Evolutionary conservation across 2,888 invertebrate genomes (phyloP).

Genomic region (Temnothorax ravouxi): DNA sequence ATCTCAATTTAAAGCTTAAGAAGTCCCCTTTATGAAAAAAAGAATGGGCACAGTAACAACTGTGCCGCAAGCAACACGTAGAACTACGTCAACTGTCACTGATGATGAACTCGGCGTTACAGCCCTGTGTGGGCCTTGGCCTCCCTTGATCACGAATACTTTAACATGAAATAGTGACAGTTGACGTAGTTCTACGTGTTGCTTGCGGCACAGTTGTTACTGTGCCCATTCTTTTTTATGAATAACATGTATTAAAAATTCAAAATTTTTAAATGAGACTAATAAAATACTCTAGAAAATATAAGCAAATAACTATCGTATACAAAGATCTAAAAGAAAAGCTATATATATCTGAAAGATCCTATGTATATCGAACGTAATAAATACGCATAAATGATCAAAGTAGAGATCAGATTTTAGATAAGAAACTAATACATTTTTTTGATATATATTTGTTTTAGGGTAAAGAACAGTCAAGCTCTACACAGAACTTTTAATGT

Average conservation of each 20-base stretch:
- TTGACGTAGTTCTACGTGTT: no score
- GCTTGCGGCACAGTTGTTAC: no score
- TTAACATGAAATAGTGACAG: no score
- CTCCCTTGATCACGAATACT: no score
- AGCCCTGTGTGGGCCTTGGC: no score
- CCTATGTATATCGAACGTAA: neutral
- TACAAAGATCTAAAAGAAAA: neutral
- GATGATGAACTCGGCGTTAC: no score
- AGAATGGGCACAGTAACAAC: no score
- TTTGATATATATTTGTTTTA: conserved; percentile 85
- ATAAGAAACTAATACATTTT: neutral
- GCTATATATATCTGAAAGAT: neutral
- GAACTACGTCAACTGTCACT: no score
- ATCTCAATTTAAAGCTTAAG: no score
- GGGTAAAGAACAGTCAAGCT: conserved; percentile 97
- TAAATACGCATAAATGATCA: neutral
- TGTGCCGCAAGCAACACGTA: no score
- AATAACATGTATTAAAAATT: neutral
- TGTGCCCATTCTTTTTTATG: no score
- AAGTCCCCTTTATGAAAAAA: no score
- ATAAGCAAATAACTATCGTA: neutral
- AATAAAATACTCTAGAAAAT: neutral
- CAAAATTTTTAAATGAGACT: neutral
- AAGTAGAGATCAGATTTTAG: neutral
- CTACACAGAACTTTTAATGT: conserved; percentile 99